Conservation (phyloP, 1,140 invertebrate species). For the Drosophila jambulina region DNA sequence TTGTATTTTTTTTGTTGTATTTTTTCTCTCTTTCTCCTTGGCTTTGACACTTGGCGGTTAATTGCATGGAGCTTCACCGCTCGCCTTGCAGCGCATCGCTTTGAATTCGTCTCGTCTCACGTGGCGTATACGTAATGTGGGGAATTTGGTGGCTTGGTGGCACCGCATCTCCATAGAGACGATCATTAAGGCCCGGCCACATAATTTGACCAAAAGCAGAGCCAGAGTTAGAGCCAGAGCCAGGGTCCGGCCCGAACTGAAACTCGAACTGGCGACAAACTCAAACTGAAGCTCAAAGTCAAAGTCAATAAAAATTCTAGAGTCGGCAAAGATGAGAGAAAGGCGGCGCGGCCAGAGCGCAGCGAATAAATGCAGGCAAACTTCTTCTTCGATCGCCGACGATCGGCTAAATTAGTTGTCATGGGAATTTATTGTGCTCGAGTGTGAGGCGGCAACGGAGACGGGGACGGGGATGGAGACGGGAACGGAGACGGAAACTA, state of each 20-base stretch:
- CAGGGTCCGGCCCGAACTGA: slow-evolving; percentile 10
- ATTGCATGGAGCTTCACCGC: slow-evolving; percentile 6
- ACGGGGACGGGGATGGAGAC: background rate
- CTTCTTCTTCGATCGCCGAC: slow-evolving; percentile 42
- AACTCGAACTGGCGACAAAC: slow-evolving; percentile 28
- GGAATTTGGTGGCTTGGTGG: slow-evolving; percentile 32
- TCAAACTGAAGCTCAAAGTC: slow-evolving; percentile 51
- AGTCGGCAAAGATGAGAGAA: slow-evolving; percentile 53
- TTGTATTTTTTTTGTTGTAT: background rate
- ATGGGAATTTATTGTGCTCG: slow-evolving; percentile 82
- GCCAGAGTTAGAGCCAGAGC: background rate
- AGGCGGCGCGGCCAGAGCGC: slow-evolving; percentile 10
- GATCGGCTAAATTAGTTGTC: slow-evolving; percentile 80
- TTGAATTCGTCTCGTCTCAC: slow-evolving; percentile 35
- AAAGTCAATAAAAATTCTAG: slow-evolving; percentile 76
- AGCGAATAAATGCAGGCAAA: slow-evolving; percentile 56
- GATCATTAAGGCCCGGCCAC: slow-evolving; percentile 64
- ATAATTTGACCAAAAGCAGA: slow-evolving; percentile 72
- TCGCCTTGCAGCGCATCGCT: slow-evolving; percentile 11
- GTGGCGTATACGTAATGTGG: slow-evolving; percentile 72
- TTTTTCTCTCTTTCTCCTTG: background rate
- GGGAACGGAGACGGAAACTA: background rate
- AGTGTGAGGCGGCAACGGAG: slow-evolving; percentile 32
- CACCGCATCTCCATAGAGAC: slow-evolving; percentile 63
- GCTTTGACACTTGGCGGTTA: slow-evolving; percentile 60